Evolutionary conservation across 2,888 invertebrate genomes (phyloP).

Genomic region (Macrosoma leucophasiata): DNA sequence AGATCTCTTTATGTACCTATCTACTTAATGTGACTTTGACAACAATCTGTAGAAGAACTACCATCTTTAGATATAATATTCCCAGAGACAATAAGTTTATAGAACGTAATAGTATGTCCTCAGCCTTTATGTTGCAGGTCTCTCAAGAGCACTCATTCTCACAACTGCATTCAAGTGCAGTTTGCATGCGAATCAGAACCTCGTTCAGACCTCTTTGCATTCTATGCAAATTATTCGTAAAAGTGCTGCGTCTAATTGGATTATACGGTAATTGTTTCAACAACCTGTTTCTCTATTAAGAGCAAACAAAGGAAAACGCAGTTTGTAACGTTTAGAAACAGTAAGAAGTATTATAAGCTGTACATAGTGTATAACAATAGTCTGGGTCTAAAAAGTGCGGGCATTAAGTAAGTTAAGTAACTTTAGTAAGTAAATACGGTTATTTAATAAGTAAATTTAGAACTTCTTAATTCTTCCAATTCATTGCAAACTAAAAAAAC

Average conservation of each 20-base stretch:
- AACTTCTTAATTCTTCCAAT: too few species aligned
- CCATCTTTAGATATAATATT: too few species aligned
- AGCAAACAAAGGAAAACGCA: slow-evolving; percentile 3
- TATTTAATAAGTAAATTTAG: too few species aligned
- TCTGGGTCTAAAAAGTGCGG: slow-evolving; percentile 4
- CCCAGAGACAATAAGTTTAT: too few species aligned
- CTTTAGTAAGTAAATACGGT: too few species aligned
- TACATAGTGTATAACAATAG: background rate
- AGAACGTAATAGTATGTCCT: too few species aligned
- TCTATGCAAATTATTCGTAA: slow-evolving; percentile 16
- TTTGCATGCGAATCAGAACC: slow-evolving; percentile 21
- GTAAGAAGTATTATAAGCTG: background rate
- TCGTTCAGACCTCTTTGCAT: slow-evolving; percentile 18
- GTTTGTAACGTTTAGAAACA: background rate
- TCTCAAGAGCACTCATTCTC: slow-evolving; percentile 6
- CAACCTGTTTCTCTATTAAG: slow-evolving; percentile 1
- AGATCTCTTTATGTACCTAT: too few species aligned
- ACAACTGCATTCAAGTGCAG: slow-evolving; percentile 12
- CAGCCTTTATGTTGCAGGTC: slow-evolving; percentile 19
- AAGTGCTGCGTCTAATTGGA: slow-evolving; percentile 13
- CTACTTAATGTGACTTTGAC: too few species aligned
- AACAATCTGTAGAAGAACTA: too few species aligned
- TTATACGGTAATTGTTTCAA: slow-evolving; percentile 11
- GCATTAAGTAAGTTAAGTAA: slow-evolving; percentile 9
- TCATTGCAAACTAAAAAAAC: too few species aligned